Percentiles rank a stretch among this genome's conserved stretches.
phyloP scores from a whole-genome alignment of 2,888 invertebrate species.

The Miltochrista miniata region DNA sequence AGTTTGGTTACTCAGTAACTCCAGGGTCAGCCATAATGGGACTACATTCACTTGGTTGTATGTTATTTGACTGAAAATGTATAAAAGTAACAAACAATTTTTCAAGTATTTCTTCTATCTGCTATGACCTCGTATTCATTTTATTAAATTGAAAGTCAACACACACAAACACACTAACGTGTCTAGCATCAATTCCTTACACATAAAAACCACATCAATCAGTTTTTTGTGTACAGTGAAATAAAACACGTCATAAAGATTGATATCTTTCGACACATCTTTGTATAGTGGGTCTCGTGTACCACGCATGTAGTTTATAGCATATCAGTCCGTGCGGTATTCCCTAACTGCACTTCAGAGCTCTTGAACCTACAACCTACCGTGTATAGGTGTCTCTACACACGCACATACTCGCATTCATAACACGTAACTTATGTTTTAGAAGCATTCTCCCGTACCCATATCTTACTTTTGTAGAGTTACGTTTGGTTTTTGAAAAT shows the following conservation, averaged over 20 bases:
- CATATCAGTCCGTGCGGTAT: conserved; percentile 82
- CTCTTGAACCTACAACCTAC: conserved; percentile 49
- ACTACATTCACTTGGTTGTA: no score
- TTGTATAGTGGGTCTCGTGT: conserved; percentile 33
- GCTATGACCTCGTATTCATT: no score
- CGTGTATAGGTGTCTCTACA: conserved; percentile 24
- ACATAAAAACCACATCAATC: conserved; percentile 23
- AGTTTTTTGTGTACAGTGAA: conserved; percentile 13
- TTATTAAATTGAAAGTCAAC: no score
- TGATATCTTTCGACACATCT: conserved; percentile 39
- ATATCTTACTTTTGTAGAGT: conserved; percentile 39
- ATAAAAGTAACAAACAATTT: no score
- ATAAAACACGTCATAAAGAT: conserved; percentile 30
- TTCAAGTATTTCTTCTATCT: no score
- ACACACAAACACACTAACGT: neutral
- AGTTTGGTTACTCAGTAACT: no score
- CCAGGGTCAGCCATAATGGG: no score
- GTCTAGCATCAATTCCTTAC: conserved; percentile 4
- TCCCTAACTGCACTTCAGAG: conserved; percentile 83
- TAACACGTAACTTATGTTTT: conserved; percentile 67
- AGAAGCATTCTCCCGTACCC: conserved; percentile 50
- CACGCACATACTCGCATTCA: conserved; percentile 53
- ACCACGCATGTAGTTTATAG: conserved; percentile 67
- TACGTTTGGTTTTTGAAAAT: conserved; percentile 11
- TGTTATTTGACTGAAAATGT: no score